phyloP scores from a whole-genome alignment of 2,888 invertebrate species.

The Laspeyria flexula region DNA sequence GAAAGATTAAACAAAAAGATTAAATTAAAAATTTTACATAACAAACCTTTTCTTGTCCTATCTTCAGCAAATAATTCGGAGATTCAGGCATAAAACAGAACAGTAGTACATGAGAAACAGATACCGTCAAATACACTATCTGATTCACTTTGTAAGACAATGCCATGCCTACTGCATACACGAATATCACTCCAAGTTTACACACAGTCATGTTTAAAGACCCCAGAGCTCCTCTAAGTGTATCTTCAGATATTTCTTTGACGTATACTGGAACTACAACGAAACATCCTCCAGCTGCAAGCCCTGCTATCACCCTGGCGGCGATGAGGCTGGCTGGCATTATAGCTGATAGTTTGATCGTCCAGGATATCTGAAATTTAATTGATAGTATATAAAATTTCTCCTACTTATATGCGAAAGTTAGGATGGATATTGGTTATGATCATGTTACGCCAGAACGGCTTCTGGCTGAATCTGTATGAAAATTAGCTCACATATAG shows the following conservation, averaged over 20 bases:
- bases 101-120: slow-evolving; percentile 52
- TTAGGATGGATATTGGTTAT: too few relatives aligned
- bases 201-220: slow-evolving; percentile 70
- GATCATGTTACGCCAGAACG: too few relatives aligned
- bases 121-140: slow-evolving; percentile 56
- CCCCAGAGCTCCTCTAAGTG: slow-evolving; percentile 62
- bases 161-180: slow-evolving; percentile 64
- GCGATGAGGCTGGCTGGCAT: slow-evolving; percentile 54
- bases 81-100: slow-evolving; percentile 75
- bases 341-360: slow-evolving; percentile 56
- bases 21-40: too few relatives aligned
- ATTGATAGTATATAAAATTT: too few relatives aligned
- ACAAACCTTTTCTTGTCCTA: slow-evolving; percentile 65
- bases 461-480: too few relatives aligned
- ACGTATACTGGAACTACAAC: slow-evolving; percentile 68
- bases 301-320: slow-evolving; percentile 61
- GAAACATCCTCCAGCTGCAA: slow-evolving; percentile 68
- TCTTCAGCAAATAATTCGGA: slow-evolving; percentile 68
- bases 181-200: slow-evolving; percentile 71
- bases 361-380: slow-evolving; percentile 67
- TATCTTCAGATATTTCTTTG: slow-evolving; percentile 68
- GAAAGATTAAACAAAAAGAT: too few relatives aligned
- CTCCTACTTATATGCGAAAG: too few relatives aligned
- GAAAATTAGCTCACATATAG: too few relatives aligned
- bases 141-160: slow-evolving; percentile 60